Conservation (phyloP, 2,888 invertebrate species). For the Caenorhabditis sinica region DNA sequence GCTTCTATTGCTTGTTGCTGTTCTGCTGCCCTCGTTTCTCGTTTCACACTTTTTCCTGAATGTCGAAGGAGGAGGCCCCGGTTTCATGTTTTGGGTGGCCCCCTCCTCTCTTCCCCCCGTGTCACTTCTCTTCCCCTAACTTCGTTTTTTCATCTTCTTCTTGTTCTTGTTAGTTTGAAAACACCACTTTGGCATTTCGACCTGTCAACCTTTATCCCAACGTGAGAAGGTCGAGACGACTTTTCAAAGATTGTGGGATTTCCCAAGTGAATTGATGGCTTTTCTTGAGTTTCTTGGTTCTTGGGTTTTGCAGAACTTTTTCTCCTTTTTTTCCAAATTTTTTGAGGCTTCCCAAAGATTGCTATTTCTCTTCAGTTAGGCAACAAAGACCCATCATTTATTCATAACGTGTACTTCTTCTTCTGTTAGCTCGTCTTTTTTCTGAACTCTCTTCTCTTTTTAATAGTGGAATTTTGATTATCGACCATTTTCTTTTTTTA, state of each 20-base stretch:
- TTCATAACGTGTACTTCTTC: neutral
- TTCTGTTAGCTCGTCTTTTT: no score
- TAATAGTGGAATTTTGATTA: no score
- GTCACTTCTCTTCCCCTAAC: neutral
- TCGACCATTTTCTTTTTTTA: no score
- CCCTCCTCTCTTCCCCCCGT: neutral
- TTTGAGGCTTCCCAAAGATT: neutral
- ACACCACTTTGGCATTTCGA: neutral
- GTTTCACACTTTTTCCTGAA: constrained; percentile 35
- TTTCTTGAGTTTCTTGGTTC: neutral
- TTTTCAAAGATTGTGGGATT: neutral
- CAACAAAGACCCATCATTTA: neutral
- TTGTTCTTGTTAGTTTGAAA: neutral
- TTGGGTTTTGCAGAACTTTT: neutral
- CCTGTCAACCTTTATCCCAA: neutral
- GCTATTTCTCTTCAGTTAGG: neutral
- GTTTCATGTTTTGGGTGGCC: constrained; percentile 15
- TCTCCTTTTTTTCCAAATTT: neutral
- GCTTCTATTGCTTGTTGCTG: constrained; percentile 30
- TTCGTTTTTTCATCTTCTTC: neutral
- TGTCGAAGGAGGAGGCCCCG: neutral
- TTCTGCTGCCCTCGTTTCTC: constrained; percentile 29
- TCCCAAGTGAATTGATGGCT: constrained; percentile 2
- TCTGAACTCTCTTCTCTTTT: no score
- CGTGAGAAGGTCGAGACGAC: neutral